Evolutionary conservation across 2,113 vertebrate species (phyloP).

Genomic region (Oreocharis arfaki): DNA sequence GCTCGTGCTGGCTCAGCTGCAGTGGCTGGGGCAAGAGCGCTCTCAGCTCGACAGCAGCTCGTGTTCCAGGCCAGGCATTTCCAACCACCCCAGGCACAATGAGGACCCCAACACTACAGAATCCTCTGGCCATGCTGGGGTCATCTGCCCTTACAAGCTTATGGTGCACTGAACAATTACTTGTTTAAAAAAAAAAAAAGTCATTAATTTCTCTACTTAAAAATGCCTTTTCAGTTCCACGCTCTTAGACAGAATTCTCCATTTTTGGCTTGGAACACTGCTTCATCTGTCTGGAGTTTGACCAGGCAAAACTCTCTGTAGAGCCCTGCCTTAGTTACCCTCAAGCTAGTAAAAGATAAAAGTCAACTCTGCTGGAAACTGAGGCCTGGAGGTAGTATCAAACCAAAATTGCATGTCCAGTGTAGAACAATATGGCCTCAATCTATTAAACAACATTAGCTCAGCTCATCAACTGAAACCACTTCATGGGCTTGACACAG

Average conservation of each 20-base stretch:
- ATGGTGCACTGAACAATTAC: too few relatives aligned
- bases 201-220: not conserved
- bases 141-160: not conserved
- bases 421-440: not conserved
- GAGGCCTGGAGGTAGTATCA: not conserved
- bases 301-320: not conserved
- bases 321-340: not conserved
- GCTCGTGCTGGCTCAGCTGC: not conserved
- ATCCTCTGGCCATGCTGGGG: not conserved
- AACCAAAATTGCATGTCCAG: not conserved
- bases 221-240: not conserved
- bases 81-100: not conserved
- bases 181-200: too few relatives aligned
- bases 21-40: not conserved
- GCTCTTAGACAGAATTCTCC: not conserved
- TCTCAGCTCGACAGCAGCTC: not conserved
- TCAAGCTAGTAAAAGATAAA: not conserved
- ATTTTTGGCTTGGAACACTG: not conserved
- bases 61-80: not conserved
- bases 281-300: not conserved
- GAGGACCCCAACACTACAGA: not conserved
- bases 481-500: not conserved
- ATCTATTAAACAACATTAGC: not conserved
- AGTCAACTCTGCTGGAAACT: not conserved
- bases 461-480: not conserved